These are phyloP conservation scores for Aspidoscelis tigris DNA, from an alignment of 2,113 vertebrate genomes.

Conservation along the genomic window DNA sequence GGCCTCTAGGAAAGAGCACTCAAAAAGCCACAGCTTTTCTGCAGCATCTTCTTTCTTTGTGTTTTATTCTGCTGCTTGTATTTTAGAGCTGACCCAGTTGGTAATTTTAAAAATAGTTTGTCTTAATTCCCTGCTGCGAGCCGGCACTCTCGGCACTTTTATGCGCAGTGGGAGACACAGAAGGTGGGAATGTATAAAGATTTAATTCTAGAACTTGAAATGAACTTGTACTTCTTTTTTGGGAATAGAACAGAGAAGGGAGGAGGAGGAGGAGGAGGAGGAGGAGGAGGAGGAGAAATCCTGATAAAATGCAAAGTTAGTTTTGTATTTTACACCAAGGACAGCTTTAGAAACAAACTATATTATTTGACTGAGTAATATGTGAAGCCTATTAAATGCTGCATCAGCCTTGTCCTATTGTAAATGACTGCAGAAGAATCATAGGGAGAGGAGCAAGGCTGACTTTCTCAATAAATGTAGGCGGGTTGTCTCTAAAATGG, in stretches of 20 bases:
- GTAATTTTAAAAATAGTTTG: slow-evolving; percentile 53
- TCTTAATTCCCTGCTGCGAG: slow-evolving; percentile 50
- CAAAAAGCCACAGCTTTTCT: slow-evolving; percentile 39
- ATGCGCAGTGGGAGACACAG: slow-evolving; percentile 51
- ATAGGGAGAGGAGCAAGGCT: slow-evolving; percentile 28
- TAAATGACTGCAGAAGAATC: slow-evolving; percentile 46
- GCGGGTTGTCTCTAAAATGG: slow-evolving; percentile 20
- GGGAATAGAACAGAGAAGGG: not conserved
- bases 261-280: not conserved
- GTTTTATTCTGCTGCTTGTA: slow-evolving; percentile 44
- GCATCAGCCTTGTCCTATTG: slow-evolving; percentile 54
- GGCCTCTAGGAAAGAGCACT: slow-evolving; percentile 40
- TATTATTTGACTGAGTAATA: slow-evolving; percentile 59
- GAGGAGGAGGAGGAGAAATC: slow-evolving; percentile 42
- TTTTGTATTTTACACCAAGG: slow-evolving; percentile 25
- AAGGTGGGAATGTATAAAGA: slow-evolving; percentile 56
- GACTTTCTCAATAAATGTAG: slow-evolving; percentile 54
- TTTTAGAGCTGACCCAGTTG: slow-evolving; percentile 25
- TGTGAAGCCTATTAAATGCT: slow-evolving; percentile 46
- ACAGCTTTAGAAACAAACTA: slow-evolving; percentile 35
- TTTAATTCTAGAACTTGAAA: slow-evolving; percentile 65
- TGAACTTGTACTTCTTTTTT: slow-evolving; percentile 38
- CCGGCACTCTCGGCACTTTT: slow-evolving; percentile 52
- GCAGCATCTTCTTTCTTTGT: slow-evolving; percentile 1
- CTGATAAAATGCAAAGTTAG: slow-evolving; percentile 52